Evolutionary conservation across 2,888 invertebrate species (phyloP), one percentile per base, ranked within the genome.

Genomic region (Leptopilina syphax): DNA sequence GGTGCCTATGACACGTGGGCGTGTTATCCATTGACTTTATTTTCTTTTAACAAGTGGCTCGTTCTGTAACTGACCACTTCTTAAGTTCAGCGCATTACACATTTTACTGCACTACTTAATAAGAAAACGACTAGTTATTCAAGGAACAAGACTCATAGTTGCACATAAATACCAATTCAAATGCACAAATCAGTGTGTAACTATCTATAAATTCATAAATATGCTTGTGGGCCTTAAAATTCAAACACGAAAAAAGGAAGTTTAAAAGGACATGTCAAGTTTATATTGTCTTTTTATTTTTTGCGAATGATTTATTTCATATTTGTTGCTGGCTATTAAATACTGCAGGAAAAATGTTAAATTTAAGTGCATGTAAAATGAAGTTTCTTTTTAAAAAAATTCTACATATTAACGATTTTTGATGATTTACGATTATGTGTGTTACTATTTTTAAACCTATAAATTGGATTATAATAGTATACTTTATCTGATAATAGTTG

Each of bases 1-100:
- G 83, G 83, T 67, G 65, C 57, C 73, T 47, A 73, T 67, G 70
- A 78, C 84, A 83, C 82, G 84, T 86, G 84, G 84, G 84, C 84
- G 86, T 83, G 86, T 83, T 82, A 79, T 79, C 80, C 73, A 78
- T 73, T 66, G 60, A 79, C 83, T 80, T 80, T 81, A 81, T 84
- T 83, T 81, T 77, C 82, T 50, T 60, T 79, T 73, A 79, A 60
- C 65, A 47, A 73, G 63, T 34, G 57, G 65, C 54, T 66, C 27
- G 66, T 66, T 77, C 65, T n/a, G 57, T 4, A 73, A 73, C 73
- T 73, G 27, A 57, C 73, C 73, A 65, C 65, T 77, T 77, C 77
- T 65, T 50, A 66, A 47, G 50, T 65, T 50, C 27, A 47, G 27
- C 65, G n/a, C n/a, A 77, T 8, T 66, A 66, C 66, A 77, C 65